Conservation (phyloP, 2,113 vertebrate genomes). For the Danio rerio region DNA sequence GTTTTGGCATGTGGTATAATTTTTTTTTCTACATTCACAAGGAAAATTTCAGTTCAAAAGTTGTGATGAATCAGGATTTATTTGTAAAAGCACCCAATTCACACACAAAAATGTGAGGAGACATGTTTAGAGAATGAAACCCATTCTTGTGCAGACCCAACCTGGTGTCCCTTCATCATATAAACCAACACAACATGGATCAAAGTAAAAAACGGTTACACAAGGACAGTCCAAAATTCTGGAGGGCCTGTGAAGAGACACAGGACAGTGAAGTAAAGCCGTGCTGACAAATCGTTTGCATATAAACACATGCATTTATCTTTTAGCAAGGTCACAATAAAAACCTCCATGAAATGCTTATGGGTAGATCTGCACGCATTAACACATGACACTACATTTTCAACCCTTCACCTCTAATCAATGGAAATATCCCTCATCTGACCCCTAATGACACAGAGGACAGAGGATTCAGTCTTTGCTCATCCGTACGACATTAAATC, state of each 20-base stretch:
- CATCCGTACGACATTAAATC: not conserved
- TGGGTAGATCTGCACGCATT: constrained; percentile 3
- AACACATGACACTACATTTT: constrained; percentile 28
- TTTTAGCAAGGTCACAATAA: not conserved
- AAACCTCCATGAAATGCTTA: not conserved
- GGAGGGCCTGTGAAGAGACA: not conserved
- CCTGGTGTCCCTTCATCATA: too few relatives aligned
- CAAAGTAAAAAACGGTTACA: too few relatives aligned
- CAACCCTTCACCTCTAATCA: constrained; percentile 27
- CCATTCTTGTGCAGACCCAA: too few relatives aligned
- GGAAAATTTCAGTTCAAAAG: too few relatives aligned
- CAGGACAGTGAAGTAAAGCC: not conserved
- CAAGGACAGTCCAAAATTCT: not conserved
- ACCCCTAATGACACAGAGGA: not conserved
- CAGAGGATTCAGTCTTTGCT: not conserved
- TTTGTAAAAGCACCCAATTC: too few relatives aligned
- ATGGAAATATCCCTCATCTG: not conserved
- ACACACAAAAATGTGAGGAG: too few relatives aligned
- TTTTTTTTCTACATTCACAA: too few relatives aligned
- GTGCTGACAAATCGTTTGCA: not conserved
- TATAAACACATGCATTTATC: not conserved
- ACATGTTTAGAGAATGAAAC: too few relatives aligned
- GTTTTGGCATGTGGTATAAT: too few relatives aligned
- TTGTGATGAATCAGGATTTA: too few relatives aligned
- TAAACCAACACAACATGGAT: too few relatives aligned